Percentiles rank a stretch among this genome's conserved stretches.
Conservation (phyloP, 2,797 vertebrate species). For the Enteromius unitaeniatus region DNA sequence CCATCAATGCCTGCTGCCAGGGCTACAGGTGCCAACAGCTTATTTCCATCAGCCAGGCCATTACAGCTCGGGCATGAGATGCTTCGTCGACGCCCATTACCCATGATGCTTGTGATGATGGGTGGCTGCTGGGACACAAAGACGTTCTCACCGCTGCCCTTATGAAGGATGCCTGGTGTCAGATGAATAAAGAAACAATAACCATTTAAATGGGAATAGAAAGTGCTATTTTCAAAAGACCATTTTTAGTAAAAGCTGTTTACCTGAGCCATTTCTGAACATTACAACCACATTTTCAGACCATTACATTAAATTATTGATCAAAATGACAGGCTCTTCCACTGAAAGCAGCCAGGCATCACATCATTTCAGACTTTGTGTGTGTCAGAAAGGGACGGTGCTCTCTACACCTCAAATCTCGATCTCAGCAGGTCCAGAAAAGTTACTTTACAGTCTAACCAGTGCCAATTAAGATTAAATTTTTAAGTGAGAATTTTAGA, state of each 20-base stretch:
- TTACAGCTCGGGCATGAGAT: constrained; percentile 99
- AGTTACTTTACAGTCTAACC: background rate
- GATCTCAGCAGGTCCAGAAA: background rate
- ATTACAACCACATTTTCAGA: constrained; percentile 36
- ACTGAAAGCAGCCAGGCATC: constrained; percentile 44
- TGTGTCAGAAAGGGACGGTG: constrained; percentile 3
- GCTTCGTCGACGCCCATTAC: constrained; percentile 94
- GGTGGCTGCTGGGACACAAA: constrained; percentile 97
- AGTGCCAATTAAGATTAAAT: background rate
- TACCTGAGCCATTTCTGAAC: constrained; percentile 47
- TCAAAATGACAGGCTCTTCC: constrained; percentile 11
- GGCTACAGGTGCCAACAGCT: constrained; percentile 94
- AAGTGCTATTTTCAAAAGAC: constrained; percentile 38
- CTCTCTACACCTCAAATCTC: background rate
- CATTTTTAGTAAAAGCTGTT: constrained; percentile 47
- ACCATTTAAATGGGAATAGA: constrained; percentile 28
- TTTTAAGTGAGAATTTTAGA: background rate
- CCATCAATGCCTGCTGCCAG: constrained; percentile 94
- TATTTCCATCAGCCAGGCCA: constrained; percentile 97
- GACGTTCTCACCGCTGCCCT: constrained; percentile 97
- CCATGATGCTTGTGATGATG: constrained; percentile 97
- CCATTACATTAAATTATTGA: constrained; percentile 42
- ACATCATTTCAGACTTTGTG: constrained; percentile 16
- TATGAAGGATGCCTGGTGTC: constrained; percentile 92
- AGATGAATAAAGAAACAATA: constrained; percentile 37